phyloP scores from a whole-genome alignment of 2,888 invertebrate species.

The Heliconius ismenius region DNA sequence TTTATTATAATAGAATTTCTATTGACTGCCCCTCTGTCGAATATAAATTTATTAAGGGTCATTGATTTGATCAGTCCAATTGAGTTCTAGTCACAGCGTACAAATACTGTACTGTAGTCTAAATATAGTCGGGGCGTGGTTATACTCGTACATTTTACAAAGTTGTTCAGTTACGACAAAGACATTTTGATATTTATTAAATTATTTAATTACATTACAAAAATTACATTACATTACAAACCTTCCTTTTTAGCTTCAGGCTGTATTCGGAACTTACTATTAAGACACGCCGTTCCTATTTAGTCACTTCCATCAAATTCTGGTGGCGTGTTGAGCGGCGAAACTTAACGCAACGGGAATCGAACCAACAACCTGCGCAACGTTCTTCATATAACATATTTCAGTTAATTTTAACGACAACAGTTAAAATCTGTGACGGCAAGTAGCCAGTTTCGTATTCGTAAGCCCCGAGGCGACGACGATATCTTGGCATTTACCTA shows the following conservation, averaged over 20 bases:
- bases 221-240: too few species aligned
- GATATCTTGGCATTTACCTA: slow-evolving; percentile 30
- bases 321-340: not conserved
- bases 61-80: slow-evolving; percentile 27
- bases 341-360: not conserved
- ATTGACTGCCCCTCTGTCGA: slow-evolving; percentile 5
- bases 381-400: too few species aligned
- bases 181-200: too few species aligned
- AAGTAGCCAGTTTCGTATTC: slow-evolving; percentile 7
- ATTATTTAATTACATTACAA: too few species aligned
- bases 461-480: slow-evolving; percentile 4
- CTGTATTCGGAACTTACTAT: not conserved
- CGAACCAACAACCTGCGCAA: not conserved
- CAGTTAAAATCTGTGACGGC: not conserved
- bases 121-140: not conserved
- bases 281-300: not conserved
- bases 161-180: too few species aligned
- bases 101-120: not conserved
- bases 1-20: slow-evolving; percentile 26
- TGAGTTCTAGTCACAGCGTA: slow-evolving; percentile 7
- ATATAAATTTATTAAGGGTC: slow-evolving; percentile 22
- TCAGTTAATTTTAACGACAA: not conserved
- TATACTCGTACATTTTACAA: not conserved
- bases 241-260: not conserved
- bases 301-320: not conserved